These are phyloP conservation scores for Drosophila borealis DNA, from an alignment of 2,888 invertebrate genomes.

Conservation along the genomic window DNA sequence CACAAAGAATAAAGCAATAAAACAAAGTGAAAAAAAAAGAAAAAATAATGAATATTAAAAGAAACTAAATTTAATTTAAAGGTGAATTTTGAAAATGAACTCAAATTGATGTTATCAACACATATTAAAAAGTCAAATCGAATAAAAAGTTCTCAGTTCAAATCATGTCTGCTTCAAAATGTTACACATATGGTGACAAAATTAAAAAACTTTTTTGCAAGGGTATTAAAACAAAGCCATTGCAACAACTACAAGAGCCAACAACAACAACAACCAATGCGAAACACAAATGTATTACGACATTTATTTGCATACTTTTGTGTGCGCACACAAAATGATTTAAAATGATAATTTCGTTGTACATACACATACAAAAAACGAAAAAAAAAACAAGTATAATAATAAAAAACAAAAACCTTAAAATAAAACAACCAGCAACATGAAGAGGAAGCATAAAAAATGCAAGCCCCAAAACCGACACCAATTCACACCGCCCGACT, in stretches of 20 bases:
- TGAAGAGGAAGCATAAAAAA: conserved; percentile 17
- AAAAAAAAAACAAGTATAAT: conserved; percentile 18
- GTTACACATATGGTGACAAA: conserved; percentile 5
- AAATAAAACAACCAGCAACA: conserved; percentile 12
- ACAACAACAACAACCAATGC: conserved; percentile 27
- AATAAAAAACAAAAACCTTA: conserved; percentile 5
- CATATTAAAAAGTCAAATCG: neutral
- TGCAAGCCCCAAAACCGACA: conserved; percentile 11
- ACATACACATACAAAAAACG: conserved; percentile 15
- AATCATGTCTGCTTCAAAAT: neutral
- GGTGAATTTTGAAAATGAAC: too few relatives aligned
- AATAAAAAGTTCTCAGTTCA: neutral
- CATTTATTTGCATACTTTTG: conserved; percentile 76
- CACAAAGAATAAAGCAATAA: too few relatives aligned
- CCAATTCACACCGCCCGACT: conserved; percentile 23
- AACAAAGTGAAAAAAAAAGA: too few relatives aligned
- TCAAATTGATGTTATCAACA: too few relatives aligned
- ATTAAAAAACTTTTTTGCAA: conserved; percentile 17
- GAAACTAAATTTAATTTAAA: too few relatives aligned
- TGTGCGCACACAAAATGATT: conserved; percentile 71
- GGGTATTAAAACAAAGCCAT: conserved; percentile 42
- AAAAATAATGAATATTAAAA: too few relatives aligned
- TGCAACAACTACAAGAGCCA: conserved; percentile 2
- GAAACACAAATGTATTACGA: conserved; percentile 62
- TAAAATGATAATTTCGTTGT: conserved; percentile 72